Base-by-base conservation (phyloP, 2,888 invertebrate species). In the Cabera pusaria region DNA sequence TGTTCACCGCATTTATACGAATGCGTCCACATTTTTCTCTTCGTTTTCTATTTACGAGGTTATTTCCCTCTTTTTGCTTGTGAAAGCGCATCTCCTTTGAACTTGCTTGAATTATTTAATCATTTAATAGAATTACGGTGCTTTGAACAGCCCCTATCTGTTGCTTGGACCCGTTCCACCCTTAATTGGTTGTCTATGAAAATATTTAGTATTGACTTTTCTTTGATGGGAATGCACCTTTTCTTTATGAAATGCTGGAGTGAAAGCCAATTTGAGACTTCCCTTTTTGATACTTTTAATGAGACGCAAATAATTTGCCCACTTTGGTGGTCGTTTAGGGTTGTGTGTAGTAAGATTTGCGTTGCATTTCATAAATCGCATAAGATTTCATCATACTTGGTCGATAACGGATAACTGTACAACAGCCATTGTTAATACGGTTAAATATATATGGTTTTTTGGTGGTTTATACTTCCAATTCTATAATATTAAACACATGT, bases 61-160 rank as follows among this genome's bases (percentile, higher is more conserved):
- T 80, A 76, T 85, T 82, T 82, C 77, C 75, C 76, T 77, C 80
- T 72, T 81, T 84, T 84, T 80, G 70, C 81, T 78, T 72, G 58
- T 73, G 72, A 76, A 84, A 80, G 82, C 78, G 78, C 82, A 84
- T 85, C 80, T 79, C 76, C 82, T 87, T 87, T 87, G 85, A 87
- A 84, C 76, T 82, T 66, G 64, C 64, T 67, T 77, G 80, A 81
- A 85, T 84, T 86, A 86, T 86, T 85, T 84, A 87, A 86, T 84
- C 79, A 75, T 84, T 81, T 86, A 85, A 87, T 84, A 82, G 80
- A 86, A 87, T 85, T 80, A 86, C 78, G 67, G 66, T 67, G 62
- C 68, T 72, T 64, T 60, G 60, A 69, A 67, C 65, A 42, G 51
- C 63, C 50, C 77, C 78, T 78, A 80, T 82, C 80, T 74, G 67